Percentiles rank a stretch among this genome's conserved stretches.
Conservation (phyloP, 2,113 vertebrate genomes). For the Ictidomys tridecemlineatus region DNA sequence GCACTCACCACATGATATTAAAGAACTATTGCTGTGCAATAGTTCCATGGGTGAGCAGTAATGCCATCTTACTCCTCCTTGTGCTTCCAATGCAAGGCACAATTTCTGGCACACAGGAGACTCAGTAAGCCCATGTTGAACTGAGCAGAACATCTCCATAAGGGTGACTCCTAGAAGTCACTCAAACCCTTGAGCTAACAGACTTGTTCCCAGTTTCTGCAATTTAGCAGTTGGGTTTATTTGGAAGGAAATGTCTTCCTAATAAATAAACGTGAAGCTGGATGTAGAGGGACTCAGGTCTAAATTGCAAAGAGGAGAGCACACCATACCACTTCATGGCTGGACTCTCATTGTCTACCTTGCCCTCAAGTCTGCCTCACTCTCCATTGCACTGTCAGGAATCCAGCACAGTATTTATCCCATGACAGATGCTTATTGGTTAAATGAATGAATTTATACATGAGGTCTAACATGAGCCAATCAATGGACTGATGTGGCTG, state of each 20-base stretch:
- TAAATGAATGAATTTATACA: not conserved
- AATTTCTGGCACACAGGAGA: not conserved
- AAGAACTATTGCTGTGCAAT: not conserved
- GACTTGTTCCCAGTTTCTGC: not conserved
- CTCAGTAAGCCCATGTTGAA: not conserved
- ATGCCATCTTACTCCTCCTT: not conserved
- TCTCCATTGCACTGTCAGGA: not conserved
- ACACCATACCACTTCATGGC: not conserved
- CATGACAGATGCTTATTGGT: not conserved
- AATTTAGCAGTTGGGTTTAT: not conserved
- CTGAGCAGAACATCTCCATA: not conserved
- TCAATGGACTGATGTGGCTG: not conserved
- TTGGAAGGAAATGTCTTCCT: slow-evolving; percentile 13
- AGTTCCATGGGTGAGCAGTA: not conserved
- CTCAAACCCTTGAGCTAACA: not conserved
- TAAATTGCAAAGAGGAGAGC: not conserved
- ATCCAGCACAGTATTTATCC: not conserved
- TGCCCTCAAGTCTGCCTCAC: not conserved
- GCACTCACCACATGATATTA: not conserved
- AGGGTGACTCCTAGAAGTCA: not conserved
- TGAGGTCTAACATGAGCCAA: not conserved
- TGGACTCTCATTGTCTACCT: not conserved
- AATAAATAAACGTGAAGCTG: not conserved
- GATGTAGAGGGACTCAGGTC: not conserved
- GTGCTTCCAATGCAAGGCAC: not conserved